These are phyloP conservation scores for Syngnathus rostellatus DNA, from an alignment of 2,797 vertebrate genomes.

Conservation along the genomic window DNA sequence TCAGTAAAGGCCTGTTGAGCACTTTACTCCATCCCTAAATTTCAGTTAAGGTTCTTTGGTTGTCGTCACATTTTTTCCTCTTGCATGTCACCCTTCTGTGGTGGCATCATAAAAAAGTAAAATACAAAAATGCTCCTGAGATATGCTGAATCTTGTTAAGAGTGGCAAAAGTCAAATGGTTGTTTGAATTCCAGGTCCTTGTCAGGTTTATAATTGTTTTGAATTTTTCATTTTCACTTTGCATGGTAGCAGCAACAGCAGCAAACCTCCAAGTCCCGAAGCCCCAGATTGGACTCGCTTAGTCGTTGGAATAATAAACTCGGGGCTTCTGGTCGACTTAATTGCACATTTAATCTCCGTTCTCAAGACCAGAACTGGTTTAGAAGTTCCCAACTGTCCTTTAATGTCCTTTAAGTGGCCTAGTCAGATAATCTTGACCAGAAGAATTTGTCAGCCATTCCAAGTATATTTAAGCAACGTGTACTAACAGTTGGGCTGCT, in stretches of 20 bases:
- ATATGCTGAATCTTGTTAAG: too few species aligned
- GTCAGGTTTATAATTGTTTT: too few species aligned
- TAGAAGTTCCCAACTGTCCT: conserved; percentile 43
- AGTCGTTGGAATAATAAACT: conserved; percentile 65
- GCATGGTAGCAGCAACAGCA: conserved; percentile 54
- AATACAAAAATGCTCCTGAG: neutral
- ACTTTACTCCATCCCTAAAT: conserved; percentile 12
- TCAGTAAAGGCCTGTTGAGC: conserved; percentile 36
- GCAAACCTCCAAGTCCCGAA: conserved; percentile 51
- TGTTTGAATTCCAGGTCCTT: too few species aligned
- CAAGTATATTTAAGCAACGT: conserved; percentile 17
- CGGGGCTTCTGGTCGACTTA: conserved; percentile 41
- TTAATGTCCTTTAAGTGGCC: conserved; percentile 37
- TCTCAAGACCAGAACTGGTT: conserved; percentile 26
- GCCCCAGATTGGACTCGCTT: conserved; percentile 59
- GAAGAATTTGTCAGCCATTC: conserved; percentile 18
- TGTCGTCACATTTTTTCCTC: neutral
- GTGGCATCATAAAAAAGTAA: neutral
- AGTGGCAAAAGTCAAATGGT: too few species aligned
- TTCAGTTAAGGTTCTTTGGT: neutral
- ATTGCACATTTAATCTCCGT: conserved; percentile 49
- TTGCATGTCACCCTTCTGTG: neutral
- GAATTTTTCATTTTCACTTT: conserved; percentile 9
- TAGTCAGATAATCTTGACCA: conserved; percentile 16
- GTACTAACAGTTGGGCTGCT: conserved; percentile 8